Base-by-base conservation (phyloP, 2,797 vertebrate species). In the Calcarius lapponicus region DNA sequence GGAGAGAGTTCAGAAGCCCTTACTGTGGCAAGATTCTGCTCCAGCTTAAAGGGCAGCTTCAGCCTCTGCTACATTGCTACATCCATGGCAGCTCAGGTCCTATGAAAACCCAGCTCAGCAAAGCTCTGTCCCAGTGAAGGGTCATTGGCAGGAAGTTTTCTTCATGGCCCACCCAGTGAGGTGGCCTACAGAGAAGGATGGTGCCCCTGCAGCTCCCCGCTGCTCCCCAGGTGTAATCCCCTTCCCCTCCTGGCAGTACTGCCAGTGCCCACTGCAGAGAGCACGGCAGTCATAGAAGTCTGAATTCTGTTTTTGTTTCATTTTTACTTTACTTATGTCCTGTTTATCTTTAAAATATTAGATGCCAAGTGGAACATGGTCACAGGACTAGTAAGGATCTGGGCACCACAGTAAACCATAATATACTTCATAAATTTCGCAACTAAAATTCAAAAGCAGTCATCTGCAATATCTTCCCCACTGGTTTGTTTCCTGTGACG, bases 261-360 rank as follows among this genome's bases (percentile, higher is more conserved):
- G 0, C 24, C 43, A 62, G 16, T 26, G 17, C 17, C 15, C 0
- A 0, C 51, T 75, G 28, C 14, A 40, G 9, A 22, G 6, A 71
- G 25, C 10, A 87, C 85, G 73, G 43, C 7, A 66, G 51, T 47
- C 0, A 1, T 24, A 32, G 22, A 31, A 71, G 12, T 24, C 43
- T 56, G 12, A 20, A 45, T 86, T 88, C 40, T 71, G 11, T 2
- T 28, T 86, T 71, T 88, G 36, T 29, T 90, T 80, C 1, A 31
- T 69, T 82, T 87, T 82, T 51, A 60, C 25, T 51, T 51, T 25
- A 64, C 36, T 54, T 72, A 32, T 40, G 47, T 61, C 29, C 26
- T 60, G 6, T 47, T 85, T 51, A 53, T 61, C 32, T 71, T 56
- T 45, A 78, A 79, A 82, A 56, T 17, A 45, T 48, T 62, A 64